phyloP scores from a whole-genome alignment of 2,113 vertebrate species.

The Synchiropus splendidus region DNA sequence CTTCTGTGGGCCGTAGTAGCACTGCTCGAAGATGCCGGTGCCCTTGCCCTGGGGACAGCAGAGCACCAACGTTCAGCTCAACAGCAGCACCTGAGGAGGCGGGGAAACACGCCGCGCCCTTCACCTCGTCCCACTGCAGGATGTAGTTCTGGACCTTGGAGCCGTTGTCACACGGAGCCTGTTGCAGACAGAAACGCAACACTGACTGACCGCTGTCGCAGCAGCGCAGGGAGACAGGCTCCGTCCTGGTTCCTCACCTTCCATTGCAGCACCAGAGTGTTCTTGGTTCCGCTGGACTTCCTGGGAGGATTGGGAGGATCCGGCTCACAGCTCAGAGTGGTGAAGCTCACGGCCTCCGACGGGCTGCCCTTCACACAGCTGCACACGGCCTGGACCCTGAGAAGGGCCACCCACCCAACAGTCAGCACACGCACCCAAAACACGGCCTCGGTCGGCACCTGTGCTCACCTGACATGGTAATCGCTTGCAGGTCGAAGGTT shows the following conservation, averaged over 20 bases:
- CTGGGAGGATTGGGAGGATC: constrained; percentile 81
- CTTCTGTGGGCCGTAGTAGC: constrained; percentile 87
- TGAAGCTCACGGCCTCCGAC: constrained; percentile 85
- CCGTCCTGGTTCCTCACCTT: constrained; percentile 65
- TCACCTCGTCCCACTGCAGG: constrained; percentile 94
- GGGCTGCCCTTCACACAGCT: constrained; percentile 79
- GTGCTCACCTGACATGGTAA: constrained; percentile 85
- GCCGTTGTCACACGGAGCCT: constrained; percentile 93
- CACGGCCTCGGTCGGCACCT: neutral
- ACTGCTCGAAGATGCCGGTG: constrained; percentile 81
- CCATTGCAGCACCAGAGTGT: constrained; percentile 85
- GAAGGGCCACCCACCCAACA: neutral
- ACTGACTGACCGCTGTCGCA: too few relatives aligned
- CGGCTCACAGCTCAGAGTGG: constrained; percentile 85
- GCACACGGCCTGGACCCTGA: constrained; percentile 81
- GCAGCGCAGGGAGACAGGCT: too few relatives aligned
- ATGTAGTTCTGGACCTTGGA: constrained; percentile 92
- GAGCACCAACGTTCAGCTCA: neutral
- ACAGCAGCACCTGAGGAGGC: too few relatives aligned
- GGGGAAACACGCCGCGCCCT: neutral
- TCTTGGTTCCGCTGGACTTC: constrained; percentile 90
- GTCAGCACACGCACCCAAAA: constrained; percentile 6
- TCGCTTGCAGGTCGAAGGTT: constrained; percentile 91
- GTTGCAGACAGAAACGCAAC: constrained; percentile 11
- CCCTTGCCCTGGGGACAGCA: constrained; percentile 78